Conservation (phyloP, 2,113 vertebrate species). For the Microcebus ravelobensis region DNA sequence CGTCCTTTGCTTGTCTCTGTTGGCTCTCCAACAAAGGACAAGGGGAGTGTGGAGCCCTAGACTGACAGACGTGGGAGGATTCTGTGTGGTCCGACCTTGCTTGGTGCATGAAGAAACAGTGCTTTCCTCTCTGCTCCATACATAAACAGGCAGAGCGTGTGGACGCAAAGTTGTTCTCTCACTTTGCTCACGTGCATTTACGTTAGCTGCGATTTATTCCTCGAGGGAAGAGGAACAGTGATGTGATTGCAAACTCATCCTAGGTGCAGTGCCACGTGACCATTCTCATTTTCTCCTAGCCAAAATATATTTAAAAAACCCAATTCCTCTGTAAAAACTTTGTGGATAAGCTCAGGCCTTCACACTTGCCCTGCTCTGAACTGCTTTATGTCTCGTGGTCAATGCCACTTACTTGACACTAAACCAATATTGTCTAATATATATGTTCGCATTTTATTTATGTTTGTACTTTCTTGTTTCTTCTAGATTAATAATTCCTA, state of each 20-base stretch:
- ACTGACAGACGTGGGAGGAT: background rate
- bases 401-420: background rate
- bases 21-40: background rate
- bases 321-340: background rate
- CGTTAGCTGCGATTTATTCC: background rate
- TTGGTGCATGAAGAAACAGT: too few species aligned
- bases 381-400: background rate
- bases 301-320: background rate
- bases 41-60: background rate
- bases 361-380: background rate
- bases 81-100: accelerated
- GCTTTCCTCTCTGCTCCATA: too few species aligned
- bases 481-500: background rate
- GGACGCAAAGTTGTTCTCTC: accelerated
- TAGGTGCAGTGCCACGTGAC: accelerated
- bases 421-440: background rate
- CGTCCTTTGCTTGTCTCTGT: too few species aligned
- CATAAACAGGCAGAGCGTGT: background rate
- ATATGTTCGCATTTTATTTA: background rate
- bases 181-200: background rate
- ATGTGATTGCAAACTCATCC: background rate
- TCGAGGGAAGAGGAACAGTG: too few species aligned
- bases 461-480: background rate
- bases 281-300: background rate
- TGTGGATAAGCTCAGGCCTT: background rate